Base-by-base conservation (phyloP, 2,888 invertebrate species). In the Acanthoscelides obtectus region DNA sequence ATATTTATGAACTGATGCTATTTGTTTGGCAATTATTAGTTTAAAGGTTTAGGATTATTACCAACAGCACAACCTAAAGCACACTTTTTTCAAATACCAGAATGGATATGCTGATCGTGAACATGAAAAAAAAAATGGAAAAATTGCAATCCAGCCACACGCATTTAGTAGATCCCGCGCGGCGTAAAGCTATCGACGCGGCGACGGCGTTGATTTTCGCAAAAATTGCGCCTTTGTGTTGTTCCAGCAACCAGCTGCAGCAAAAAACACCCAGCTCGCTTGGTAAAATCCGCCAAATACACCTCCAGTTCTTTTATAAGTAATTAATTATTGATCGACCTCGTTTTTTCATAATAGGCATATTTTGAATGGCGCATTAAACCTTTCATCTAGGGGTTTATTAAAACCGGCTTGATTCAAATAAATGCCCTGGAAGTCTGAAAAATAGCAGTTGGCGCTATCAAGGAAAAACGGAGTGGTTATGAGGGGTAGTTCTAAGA, bases 271-370 rank as follows among this genome's bases (percentile, higher is more conserved):
- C n/a, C n/a, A 45, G 45, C 45, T 45, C 45, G 45, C 45, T 45
- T 45, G 8, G 45, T 45, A 45, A 45, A 45, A 64, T 69, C 22
- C n/a, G n/a, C n/a, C n/a, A 22, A 19, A 69, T 64, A 64, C 64
- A 64, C 22, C 64, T 27, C 64, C 64, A 64, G 20, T 71, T 72
- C 72, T 69, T 69, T 71, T 25, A 70, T 68, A 69, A 73, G 72
- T 73, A 72, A 73, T 73, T 73, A 72, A 73, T 71, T 73, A 73
- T 73, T 69, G 73, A 72, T 73, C 69, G 73, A 73, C 72, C 72
- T 69, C 45, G 69, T 73, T 72, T 73, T 73, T 64, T 65, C 25
- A 72, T 70, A 66, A 70, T 69, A 69, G 64, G 63, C 67, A 67
- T 22, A 21, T 70, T 45, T 45, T 45, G 45, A 45, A 45, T 45